phyloP scores from a whole-genome alignment of 35 echinoderm and acorn worm genomes.

The Nesometra sesokonis region DNA sequence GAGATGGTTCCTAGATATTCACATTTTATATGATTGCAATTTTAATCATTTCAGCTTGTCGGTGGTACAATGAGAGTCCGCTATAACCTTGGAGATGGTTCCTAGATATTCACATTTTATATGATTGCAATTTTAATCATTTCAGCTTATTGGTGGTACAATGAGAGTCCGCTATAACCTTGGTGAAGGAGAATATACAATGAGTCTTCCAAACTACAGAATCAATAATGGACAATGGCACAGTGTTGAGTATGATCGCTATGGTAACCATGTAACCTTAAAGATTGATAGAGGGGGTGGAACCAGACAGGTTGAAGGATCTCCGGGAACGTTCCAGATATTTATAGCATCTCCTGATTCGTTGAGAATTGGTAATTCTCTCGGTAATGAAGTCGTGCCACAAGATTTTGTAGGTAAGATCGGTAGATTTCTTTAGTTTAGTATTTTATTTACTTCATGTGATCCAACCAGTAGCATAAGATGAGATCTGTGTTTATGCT shows the following conservation, averaged over 20 bases:
- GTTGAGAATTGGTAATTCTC: conserved; percentile 55
- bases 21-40: too few relatives aligned
- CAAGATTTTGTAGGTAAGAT: conserved; percentile 64
- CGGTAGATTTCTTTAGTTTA: too few relatives aligned
- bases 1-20: too few relatives aligned
- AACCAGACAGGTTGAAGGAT: conserved; percentile 68
- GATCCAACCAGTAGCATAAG: too few relatives aligned
- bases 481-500: too few relatives aligned
- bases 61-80: too few relatives aligned
- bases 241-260: conserved; percentile 61
- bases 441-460: not conserved
- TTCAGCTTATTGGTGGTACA: conserved; percentile 50
- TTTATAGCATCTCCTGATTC: conserved; percentile 42
- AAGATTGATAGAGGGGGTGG: conserved; percentile 91
- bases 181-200: conserved; percentile 47
- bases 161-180: conserved; percentile 59
- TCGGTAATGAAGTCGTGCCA: conserved; percentile 33
- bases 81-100: too few relatives aligned
- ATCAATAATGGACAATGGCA: conserved; percentile 91
- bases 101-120: too few relatives aligned
- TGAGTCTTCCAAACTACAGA: conserved; percentile 46
- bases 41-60: too few relatives aligned
- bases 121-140: too few relatives aligned
- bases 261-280: conserved; percentile 63
- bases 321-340: conserved; percentile 39